Evolutionary conservation across 2,888 invertebrate species (phyloP), one percentile per base, ranked within the genome.

Genomic region (Leptinotarsa peninsularis): DNA sequence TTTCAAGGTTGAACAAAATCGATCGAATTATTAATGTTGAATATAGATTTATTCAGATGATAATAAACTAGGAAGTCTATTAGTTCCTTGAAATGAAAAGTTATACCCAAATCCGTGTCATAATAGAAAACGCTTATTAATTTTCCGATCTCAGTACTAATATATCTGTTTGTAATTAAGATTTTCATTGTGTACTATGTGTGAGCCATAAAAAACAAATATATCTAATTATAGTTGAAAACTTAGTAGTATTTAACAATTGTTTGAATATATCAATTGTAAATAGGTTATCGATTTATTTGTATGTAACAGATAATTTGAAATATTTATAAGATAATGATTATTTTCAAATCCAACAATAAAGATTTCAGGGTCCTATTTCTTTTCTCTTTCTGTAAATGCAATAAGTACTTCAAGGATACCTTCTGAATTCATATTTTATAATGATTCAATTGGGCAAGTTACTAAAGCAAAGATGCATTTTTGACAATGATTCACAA

Each of bases 131-230:
- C n/a, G 63, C n/a, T 63, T 43, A 15, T 15, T 43, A 10, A 15
- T 33, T 63, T 43, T 33, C 27, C 10, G 63, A 63, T 63, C 63
- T 63, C 43, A 63, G 43, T 10, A 21, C 33, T 63, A 63, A 17
- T 23, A 5, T 14, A 27, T 63, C 63, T 63, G n/a, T 33, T 60
- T 63, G 27, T 14, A 58, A 58, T 63, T 27, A 27, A n/a, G 13
- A 17, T 17, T 63, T 63, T 13, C 13, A 18, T 54, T 54, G 54
- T 54, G 18, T 3, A 54, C 18, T 54, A 54, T 18, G 2, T 54
- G n/a, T 54, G 10, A 54, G 63, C 43, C 63, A 63, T 63, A 43
- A 63, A 63, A n/a, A 63, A 43, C 63, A 63, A 43, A 13, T 3
- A 13, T 63, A 33, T 63, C n/a, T 63, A 27, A 63, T 43, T 10